Conservation (phyloP, 2,888 invertebrate genomes). For the Lumbricus terrestris region DNA sequence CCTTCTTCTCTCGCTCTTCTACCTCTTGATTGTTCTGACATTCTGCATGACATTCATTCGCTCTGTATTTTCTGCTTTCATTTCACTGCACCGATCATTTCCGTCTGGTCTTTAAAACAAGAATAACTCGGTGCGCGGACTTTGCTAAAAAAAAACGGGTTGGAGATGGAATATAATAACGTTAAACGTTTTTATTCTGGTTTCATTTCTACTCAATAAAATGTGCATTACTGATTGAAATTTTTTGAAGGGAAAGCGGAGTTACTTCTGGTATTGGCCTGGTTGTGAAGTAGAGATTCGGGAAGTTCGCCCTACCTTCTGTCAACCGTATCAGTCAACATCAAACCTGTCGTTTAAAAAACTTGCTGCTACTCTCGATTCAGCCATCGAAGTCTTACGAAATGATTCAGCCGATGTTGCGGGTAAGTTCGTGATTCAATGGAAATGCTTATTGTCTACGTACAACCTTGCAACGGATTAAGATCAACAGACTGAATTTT, state of each 20-base stretch:
- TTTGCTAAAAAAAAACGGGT: too few relatives aligned
- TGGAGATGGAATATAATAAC: too few relatives aligned
- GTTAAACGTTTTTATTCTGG: background rate
- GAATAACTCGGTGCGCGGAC: too few relatives aligned
- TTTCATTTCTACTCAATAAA: background rate
- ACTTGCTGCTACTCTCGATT: slow-evolving; percentile 15
- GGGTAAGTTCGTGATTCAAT: slow-evolving; percentile 16
- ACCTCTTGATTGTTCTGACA: too few relatives aligned
- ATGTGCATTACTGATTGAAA: background rate
- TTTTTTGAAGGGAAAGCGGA: slow-evolving; percentile 19
- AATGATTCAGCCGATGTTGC: slow-evolving; percentile 30
- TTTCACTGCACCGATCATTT: too few relatives aligned
- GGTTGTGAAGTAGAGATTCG: slow-evolving; percentile 39
- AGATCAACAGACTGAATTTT: background rate
- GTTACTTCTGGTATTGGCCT: slow-evolving; percentile 37
- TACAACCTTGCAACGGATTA: background rate
- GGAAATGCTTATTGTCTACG: background rate
- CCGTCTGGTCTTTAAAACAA: too few relatives aligned
- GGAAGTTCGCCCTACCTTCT: slow-evolving; percentile 35
- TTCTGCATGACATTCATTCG: too few relatives aligned
- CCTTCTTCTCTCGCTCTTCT: too few relatives aligned
- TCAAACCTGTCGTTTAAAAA: slow-evolving; percentile 19
- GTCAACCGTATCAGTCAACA: slow-evolving; percentile 25
- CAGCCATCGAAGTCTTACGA: slow-evolving; percentile 24
- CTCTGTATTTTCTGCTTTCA: too few relatives aligned